Base-by-base conservation (phyloP, 2,113 vertebrate genomes). In the Macquaria australasica region DNA sequence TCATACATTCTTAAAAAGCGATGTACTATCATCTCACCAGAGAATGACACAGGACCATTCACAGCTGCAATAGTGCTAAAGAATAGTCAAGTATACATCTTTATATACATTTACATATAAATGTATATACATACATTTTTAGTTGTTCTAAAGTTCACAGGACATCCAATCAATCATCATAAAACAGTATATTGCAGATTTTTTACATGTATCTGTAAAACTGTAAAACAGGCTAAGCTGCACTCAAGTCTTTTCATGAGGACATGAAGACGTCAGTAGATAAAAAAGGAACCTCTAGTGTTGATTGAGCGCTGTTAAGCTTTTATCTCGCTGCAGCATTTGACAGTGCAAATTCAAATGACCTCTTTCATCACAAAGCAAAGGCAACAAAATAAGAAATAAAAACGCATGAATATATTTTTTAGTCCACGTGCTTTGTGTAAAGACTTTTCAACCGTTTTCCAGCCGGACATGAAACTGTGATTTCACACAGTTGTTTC, bases 401-500 rank as follows among this genome's bases (percentile, higher is more conserved):
- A 71, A 23, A 53, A 79, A 41, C 1, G 11, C 8, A 31, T n/a
- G 12, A 20, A 10, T 0, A 20, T 43, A 39, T 45, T 25, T 34
- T 63, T 15, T 41, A 48, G 51, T 59, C 5, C 1, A 15, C 18
- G 58, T 41, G 21, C 39, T 74, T 43, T 16, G 21, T 34, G 3
- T 43, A 15, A 73, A 64, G 48, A 50, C 0, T 1, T 21, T 25
- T 18, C 8, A 63, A 48, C 31, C 1, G 8, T 75, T 59, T 53
- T 70, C 9, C n/a, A 31, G 25, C 6, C 2, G 23, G 10, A 43
- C 9, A 4, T 15, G 16, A 43, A 15, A 39, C 23, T 15, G 8
- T 4, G 31, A 31, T 1, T 0, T 95, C 84, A 95, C 60, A 95
- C 79, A 1, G 87, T 12, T 0, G 94, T 93, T 84, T 95, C 95